Conservation (phyloP, 2,797 vertebrate species). For the Myotis daubentonii region DNA sequence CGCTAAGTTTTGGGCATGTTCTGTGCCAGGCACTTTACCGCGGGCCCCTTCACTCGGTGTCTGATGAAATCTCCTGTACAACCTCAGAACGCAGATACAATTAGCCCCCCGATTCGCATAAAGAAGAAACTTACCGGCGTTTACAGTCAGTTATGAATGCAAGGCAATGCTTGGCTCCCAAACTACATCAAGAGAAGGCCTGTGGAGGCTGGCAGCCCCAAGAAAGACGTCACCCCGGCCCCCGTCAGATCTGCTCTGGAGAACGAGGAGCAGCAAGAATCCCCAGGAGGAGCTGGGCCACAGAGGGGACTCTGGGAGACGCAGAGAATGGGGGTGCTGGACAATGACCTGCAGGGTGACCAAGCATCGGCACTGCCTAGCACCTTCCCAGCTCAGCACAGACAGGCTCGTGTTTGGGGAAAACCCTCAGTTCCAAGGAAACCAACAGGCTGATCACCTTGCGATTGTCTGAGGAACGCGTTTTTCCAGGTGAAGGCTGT, state of each 20-base stretch:
- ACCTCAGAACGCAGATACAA: not conserved
- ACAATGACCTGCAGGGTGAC: not conserved
- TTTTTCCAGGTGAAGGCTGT: not conserved
- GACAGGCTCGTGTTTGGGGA: not conserved
- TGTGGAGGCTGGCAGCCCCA: fast-evolving
- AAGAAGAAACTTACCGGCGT: not conserved
- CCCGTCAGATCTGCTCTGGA: not conserved
- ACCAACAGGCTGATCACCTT: not conserved
- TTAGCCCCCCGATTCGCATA: not conserved
- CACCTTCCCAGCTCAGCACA: not conserved
- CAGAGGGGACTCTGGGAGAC: fast-evolving
- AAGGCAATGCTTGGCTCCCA: too few relatives aligned
- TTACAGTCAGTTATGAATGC: not conserved
- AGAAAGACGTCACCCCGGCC: fast-evolving
- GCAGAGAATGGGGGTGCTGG: not conserved
- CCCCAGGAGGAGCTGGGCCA: not conserved
- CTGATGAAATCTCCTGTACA: not conserved
- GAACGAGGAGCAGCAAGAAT: not conserved
- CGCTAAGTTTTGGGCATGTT: too few relatives aligned
- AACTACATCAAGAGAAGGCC: not conserved
- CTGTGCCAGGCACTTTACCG: too few relatives aligned
- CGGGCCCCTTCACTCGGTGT: too few relatives aligned
- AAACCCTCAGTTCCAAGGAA: not conserved
- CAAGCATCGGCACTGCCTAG: too few relatives aligned
- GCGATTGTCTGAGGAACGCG: not conserved